These are phyloP conservation scores for Troglohyphantes excavatus DNA, from an alignment of 2,888 invertebrate genomes.

Conservation along the genomic window DNA sequence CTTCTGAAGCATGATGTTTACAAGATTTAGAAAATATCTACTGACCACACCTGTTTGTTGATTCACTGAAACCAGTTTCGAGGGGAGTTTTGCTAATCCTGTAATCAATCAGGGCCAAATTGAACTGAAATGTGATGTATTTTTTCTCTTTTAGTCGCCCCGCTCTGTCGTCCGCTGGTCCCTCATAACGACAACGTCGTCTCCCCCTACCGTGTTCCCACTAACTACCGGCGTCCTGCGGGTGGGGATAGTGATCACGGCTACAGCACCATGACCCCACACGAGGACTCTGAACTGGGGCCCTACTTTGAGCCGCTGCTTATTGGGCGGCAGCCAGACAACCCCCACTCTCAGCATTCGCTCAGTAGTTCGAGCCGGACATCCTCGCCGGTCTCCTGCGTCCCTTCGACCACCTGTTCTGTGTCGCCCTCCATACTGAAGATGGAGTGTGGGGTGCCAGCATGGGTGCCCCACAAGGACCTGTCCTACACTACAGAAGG, in stretches of 20 bases:
- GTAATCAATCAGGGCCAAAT: no score
- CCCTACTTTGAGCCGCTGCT: slow-evolving; percentile 80
- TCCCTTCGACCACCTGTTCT: slow-evolving; percentile 64
- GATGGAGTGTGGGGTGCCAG: slow-evolving; percentile 42
- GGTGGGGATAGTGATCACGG: slow-evolving; percentile 95
- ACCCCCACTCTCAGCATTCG: slow-evolving; percentile 69
- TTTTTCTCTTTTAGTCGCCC: slow-evolving; percentile 44
- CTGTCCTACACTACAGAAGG: slow-evolving; percentile 8
- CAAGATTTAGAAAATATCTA: no score
- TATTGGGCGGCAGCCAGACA: slow-evolving; percentile 49
- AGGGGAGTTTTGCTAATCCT: no score
- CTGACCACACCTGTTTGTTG: no score
- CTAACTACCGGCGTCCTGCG: slow-evolving; percentile 88
- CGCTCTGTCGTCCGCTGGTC: slow-evolving; percentile 49
- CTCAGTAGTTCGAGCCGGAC: slow-evolving; percentile 78
- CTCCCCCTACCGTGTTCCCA: slow-evolving; percentile 93
- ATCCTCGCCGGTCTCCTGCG: slow-evolving; percentile 77
- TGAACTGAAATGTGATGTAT: no score
- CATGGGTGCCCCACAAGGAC: slow-evolving; percentile 25
- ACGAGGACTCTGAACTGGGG: slow-evolving; percentile 89
- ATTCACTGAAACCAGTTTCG: no score
- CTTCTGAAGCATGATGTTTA: no score
- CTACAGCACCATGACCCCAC: slow-evolving; percentile 96
- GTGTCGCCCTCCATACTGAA: slow-evolving; percentile 62
- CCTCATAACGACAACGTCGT: slow-evolving; percentile 55